Evolutionary conservation across 2,113 vertebrate species (phyloP), one percentile per base, ranked within the genome.

Genomic region (Chelonoidis abingdonii): DNA sequence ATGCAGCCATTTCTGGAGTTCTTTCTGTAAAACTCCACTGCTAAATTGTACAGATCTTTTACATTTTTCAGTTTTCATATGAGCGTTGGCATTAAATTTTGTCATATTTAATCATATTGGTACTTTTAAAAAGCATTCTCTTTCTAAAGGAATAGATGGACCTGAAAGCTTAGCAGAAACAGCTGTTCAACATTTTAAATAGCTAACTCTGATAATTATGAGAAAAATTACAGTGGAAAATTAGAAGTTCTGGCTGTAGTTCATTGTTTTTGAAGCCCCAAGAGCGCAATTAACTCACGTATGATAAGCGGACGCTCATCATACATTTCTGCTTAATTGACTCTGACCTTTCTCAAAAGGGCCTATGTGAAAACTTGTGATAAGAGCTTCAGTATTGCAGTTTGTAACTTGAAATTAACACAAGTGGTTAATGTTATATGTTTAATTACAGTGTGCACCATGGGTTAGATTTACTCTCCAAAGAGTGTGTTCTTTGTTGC

Each of bases 381-480:
- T 5, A 76, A 75, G 87, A 85, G 3, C 1, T 52, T 50, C 29
- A 62, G 69, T 86, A 72, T 22, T 87, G 38, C 89, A n/a, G 87
- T 8, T 78, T 83, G 29, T 83, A 81, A 92, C 83, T 83, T 88
- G 52, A 93, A 93, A 79, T n/a, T 62, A 91, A 84, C 10, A 21
- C 0, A 56, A 47, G 13, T n/a, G 76, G 56, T 31, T 91, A 31
- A 0, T 78, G 72, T 85, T 72, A 89, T 79, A 35, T 53, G n/a
- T 62, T 94, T 69, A 89, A 93, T 93, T 2, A 25, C 59, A 75
- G 62, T 13, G 69, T 54, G 54, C 35, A 88, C 59, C 12, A 59
- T 87, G 90, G 89, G 25, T 22, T 84, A 49, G 65, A 41, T 83
- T 84, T 80, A 38, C 69, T 83, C 54, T 44, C 41, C 59, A 80